phyloP scores from a whole-genome alignment of 37 sponge, comb jelly and placozoan genomes.

The Bolinopsis microptera region DNA sequence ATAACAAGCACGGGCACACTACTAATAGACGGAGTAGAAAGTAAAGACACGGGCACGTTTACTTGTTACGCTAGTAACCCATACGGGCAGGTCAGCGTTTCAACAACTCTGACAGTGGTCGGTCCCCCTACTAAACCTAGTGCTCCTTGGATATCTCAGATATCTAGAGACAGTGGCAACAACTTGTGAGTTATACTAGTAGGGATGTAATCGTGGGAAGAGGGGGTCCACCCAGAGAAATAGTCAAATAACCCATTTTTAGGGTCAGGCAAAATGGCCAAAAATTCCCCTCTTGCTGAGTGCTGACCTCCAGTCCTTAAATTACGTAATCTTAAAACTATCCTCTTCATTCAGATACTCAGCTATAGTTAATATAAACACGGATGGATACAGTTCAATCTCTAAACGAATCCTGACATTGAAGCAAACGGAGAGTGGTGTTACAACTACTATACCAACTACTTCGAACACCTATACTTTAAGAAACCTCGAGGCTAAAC shows the following conservation, averaged over 20 bases:
- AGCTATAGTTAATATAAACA: not conserved
- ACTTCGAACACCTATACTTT: not conserved
- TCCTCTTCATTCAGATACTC: not conserved
- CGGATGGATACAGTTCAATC: not conserved
- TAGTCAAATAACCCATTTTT: too few relatives aligned
- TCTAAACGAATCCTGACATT: not conserved
- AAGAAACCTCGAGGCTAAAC: not conserved
- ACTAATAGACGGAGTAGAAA: not conserved
- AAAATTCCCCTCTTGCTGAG: too few relatives aligned
- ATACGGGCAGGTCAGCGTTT: not conserved
- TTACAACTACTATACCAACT: not conserved
- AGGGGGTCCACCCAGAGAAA: too few relatives aligned
- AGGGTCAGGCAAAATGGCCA: too few relatives aligned
- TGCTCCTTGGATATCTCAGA: slow-evolving; percentile 27
- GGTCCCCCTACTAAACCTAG: slow-evolving; percentile 12
- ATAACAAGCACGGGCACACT: not conserved
- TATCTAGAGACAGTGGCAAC: not conserved
- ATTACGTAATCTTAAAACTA: too few relatives aligned
- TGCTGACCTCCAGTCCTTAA: too few relatives aligned
- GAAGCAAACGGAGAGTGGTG: not conserved
- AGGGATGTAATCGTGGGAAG: not conserved
- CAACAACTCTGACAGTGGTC: not conserved
- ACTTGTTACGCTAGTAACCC: slow-evolving; percentile 51
- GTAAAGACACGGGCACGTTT: not conserved
- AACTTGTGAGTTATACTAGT: not conserved